phyloP scores from a whole-genome alignment of 2,888 invertebrate genomes.

The Automeris io region DNA sequence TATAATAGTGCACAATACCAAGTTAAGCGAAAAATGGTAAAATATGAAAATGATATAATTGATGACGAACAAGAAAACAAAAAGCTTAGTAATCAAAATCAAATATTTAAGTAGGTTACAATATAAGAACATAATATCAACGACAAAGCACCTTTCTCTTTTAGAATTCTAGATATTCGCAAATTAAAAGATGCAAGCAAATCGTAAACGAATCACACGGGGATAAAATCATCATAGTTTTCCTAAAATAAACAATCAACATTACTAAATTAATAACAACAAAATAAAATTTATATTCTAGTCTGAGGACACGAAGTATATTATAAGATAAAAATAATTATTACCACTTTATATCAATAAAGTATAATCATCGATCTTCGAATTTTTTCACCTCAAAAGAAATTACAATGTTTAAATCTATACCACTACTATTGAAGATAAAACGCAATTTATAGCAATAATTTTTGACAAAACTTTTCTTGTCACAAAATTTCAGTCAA shows the following conservation, averaged over 20 bases:
- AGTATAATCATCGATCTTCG: slow-evolving; percentile 34
- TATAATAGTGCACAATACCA: too few relatives aligned
- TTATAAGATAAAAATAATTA: slow-evolving; percentile 45
- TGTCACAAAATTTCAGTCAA: slow-evolving; percentile 4
- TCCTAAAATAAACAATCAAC: slow-evolving; percentile 6
- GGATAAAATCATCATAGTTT: neutral
- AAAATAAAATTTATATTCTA: slow-evolving; percentile 28
- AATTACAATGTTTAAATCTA: slow-evolving; percentile 12
- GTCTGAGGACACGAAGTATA: slow-evolving; percentile 36
- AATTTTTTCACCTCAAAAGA: slow-evolving; percentile 15
- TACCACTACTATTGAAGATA: slow-evolving; percentile 10
- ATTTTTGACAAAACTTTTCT: slow-evolving; percentile 16
- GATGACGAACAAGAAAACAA: neutral
- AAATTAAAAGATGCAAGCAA: neutral
- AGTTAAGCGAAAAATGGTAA: neutral
- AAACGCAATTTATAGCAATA: slow-evolving; percentile 22
- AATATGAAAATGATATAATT: neutral
- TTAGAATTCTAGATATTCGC: slow-evolving; percentile 12
- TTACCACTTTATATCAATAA: slow-evolving; percentile 35
- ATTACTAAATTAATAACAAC: slow-evolving; percentile 21
- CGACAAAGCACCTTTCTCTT: slow-evolving; percentile 50
- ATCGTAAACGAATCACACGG: neutral
- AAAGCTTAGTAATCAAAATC: neutral
- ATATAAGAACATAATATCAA: slow-evolving; percentile 21
- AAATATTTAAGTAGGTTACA: slow-evolving; percentile 37